Evolutionary conservation across 2,888 invertebrate genomes (phyloP), one percentile per base, ranked within the genome.

Genomic region (Agrotis segetum): DNA sequence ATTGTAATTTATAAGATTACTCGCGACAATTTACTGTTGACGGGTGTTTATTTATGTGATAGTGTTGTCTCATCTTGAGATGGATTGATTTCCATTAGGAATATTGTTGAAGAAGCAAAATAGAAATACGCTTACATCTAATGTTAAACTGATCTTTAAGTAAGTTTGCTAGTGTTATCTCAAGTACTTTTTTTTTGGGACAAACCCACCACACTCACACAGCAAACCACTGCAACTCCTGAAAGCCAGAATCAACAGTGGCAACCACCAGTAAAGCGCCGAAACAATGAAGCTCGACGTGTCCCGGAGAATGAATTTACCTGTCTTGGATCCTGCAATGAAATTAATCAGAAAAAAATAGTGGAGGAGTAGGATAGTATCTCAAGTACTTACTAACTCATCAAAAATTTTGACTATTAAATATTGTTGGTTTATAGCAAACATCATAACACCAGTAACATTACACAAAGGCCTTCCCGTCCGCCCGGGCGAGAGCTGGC

Each of bases 1-100:
- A 73, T 78, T 80, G 76, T 76, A 72, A 84, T 86, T 79, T 78
- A 78, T 85, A 64, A 67, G 56, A 75, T 81, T 71, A 71, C 72
- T 52, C 34, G 47, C 75, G 24, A 67, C 66, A 70, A 73, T 80
- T 70, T 72, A 67, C 5, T 60, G 77, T 19, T 21, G 74, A 85
- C 66, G 66, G 47, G 3, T 71, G 9, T 21, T 21, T 46, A 77
- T 79, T 77, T 77, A 74, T 79, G 46, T 59, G 50, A 29, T 44
- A 50, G 19, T 70, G 52, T 50, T 16, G 47, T 17, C 21, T 50
- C 46, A 47, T 34, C 50, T 21, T 60, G 24, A 24, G 16, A 49
- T 29, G 14, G 19, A 56, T 74, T 55, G 0, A 13, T 29, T 79
- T 24, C 11, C 11, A 52, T 21, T 59, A 29, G 19, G 3, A 53